Evolutionary conservation across 2,797 vertebrate species (phyloP).

Genomic region (Yasuhikotakia modesta): DNA sequence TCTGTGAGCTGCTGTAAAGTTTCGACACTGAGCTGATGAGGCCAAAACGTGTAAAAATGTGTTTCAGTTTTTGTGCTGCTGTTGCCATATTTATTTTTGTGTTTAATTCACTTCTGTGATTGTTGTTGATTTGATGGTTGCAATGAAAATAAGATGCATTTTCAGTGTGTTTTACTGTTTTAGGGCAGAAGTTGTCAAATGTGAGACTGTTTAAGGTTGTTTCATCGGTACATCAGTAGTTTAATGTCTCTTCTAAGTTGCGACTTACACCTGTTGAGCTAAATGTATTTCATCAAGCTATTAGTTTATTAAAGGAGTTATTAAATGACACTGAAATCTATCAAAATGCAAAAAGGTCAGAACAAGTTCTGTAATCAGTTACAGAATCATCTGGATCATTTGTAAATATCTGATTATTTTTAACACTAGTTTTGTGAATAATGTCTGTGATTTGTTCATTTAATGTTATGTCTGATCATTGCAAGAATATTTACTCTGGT

Average conservation of each 20-base stretch:
- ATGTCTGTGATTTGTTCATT: conserved; percentile 25
- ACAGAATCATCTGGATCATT: no score
- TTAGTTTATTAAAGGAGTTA: not conserved
- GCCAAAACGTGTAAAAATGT: conserved; percentile 12
- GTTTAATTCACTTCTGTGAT: not conserved
- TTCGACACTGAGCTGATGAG: no score
- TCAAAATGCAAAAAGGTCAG: not conserved
- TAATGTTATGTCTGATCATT: conserved; percentile 43
- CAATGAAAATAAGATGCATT: conserved; percentile 24
- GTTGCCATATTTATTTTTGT: conserved; percentile 65
- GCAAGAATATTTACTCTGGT: not conserved
- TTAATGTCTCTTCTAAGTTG: not conserved
- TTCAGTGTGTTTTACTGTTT: conserved; percentile 7
- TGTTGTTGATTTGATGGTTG: conserved; percentile 14
- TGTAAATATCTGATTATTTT: not conserved
- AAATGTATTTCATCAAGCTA: not conserved
- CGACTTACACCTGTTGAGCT: no score
- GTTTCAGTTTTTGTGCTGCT: conserved; percentile 41
- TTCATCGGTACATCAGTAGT: not conserved
- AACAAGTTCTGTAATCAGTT: not conserved
- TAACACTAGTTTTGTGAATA: conserved; percentile 9
- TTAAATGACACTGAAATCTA: not conserved
- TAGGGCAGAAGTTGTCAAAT: not conserved
- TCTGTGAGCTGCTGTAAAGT: not conserved
- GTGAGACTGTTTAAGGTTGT: not conserved